Conservation (phyloP, 2,113 vertebrate genomes). For the Megalops atlanticus region DNA sequence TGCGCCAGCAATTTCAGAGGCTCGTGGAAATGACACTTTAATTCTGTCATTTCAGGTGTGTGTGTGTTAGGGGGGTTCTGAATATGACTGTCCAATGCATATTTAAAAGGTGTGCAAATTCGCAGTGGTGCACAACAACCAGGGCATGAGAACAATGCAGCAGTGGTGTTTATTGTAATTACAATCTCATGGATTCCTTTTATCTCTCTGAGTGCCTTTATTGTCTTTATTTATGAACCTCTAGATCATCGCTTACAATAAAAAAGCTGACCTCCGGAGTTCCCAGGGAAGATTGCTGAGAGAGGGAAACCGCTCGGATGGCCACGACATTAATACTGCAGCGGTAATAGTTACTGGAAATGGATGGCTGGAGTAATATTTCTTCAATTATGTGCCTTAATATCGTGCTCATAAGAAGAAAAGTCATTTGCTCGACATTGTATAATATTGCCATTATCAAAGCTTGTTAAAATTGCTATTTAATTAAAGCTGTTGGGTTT, state of each 20-base stretch:
- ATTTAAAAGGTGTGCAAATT: neutral
- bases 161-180: neutral
- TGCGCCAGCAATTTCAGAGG: neutral
- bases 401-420: neutral
- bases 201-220: neutral
- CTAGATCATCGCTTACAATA: neutral
- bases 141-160: neutral
- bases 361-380: neutral
- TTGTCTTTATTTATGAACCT: slow-evolving; percentile 8
- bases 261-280: neutral
- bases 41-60: neutral
- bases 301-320: neutral
- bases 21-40: too few species aligned
- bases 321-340: neutral
- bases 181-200: neutral
- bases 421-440: neutral
- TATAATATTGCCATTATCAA: slow-evolving; percentile 6
- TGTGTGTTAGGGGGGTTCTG: neutral
- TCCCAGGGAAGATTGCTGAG: neutral
- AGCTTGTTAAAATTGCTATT: slow-evolving; percentile 14
- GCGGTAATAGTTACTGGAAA: neutral
- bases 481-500: slow-evolving; percentile 22
- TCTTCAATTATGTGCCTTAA: neutral
- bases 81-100: neutral
- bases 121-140: neutral